Percentiles rank a stretch among this genome's conserved stretches.
phyloP scores from a whole-genome alignment of 2,113 vertebrate genomes.

The Leucosticte australis region DNA sequence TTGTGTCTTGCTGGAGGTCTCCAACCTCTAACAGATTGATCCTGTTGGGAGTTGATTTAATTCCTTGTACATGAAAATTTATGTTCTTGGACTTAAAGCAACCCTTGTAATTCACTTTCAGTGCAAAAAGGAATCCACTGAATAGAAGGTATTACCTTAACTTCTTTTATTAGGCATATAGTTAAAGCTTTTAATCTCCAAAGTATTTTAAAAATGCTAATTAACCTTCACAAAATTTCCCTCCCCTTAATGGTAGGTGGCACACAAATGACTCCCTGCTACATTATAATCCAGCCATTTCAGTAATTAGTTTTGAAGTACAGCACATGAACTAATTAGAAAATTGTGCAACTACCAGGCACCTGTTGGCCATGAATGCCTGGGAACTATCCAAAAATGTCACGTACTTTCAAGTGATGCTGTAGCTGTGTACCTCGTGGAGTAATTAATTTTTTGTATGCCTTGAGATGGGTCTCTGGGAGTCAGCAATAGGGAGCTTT shows the following conservation, averaged over 20 bases:
- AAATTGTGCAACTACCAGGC: conserved; percentile 42
- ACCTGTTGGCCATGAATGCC: conserved; percentile 44
- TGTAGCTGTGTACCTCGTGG: not conserved
- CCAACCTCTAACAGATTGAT: not conserved
- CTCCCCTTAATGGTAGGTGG: conserved; percentile 53
- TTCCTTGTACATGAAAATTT: conserved; percentile 46
- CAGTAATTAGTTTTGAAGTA: conserved; percentile 66
- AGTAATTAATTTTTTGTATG: conserved; percentile 31
- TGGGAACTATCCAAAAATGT: conserved; percentile 41
- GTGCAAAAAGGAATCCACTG: not conserved
- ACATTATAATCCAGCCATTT: conserved; percentile 63
- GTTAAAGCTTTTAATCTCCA: conserved; percentile 59
- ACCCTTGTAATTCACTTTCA: conserved; percentile 27
- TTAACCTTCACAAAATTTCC: conserved; percentile 63
- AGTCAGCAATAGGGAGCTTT: not conserved
- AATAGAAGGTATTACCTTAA: conserved; percentile 39
- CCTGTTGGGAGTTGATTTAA: conserved; percentile 13
- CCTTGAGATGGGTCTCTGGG: not conserved
- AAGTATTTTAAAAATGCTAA: conserved; percentile 65
- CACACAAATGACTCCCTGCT: conserved; percentile 52
- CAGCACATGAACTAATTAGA: conserved; percentile 65
- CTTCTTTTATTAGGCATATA: conserved; percentile 57
- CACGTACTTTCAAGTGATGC: conserved; percentile 13
- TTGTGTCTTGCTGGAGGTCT: conserved; percentile 25
- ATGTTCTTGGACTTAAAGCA: conserved; percentile 40